Conservation (phyloP, 2,797 vertebrate genomes). For the Hemitrygon akajei region DNA sequence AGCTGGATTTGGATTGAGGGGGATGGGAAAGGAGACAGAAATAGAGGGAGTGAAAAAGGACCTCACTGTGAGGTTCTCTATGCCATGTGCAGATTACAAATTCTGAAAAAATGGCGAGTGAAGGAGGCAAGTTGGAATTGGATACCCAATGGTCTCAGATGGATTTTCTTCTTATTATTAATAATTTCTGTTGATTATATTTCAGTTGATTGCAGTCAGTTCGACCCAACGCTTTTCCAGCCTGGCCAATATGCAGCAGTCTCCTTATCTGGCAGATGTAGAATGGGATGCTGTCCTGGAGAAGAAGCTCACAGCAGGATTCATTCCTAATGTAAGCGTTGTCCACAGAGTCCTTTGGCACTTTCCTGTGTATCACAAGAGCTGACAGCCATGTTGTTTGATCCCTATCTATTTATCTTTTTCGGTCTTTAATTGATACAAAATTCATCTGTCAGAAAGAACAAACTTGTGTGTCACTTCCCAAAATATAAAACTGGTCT, state of each 20-base stretch:
- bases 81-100: no score
- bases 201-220: constrained; percentile 77
- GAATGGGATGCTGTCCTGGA: constrained; percentile 85
- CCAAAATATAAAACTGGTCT: background rate
- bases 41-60: no score
- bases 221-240: constrained; percentile 76
- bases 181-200: constrained; percentile 34
- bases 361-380: background rate
- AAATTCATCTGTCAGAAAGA: background rate
- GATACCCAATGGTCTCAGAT: no score
- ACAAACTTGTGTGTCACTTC: background rate
- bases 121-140: no score
- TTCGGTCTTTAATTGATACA: background rate
- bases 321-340: constrained; percentile 79
- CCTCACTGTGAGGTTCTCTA: no score
- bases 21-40: no score
- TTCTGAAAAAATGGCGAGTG: no score
- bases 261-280: constrained; percentile 73
- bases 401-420: background rate
- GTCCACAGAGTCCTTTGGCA: background rate
- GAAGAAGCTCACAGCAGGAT: constrained; percentile 78
- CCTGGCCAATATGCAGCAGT: constrained; percentile 74
- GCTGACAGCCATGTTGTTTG: background rate
- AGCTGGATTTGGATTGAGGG: no score
- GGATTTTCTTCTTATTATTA: background rate